These are phyloP conservation scores for Eulemur coronatus DNA, from an alignment of 2,797 vertebrate species.

Conservation along the genomic window DNA sequence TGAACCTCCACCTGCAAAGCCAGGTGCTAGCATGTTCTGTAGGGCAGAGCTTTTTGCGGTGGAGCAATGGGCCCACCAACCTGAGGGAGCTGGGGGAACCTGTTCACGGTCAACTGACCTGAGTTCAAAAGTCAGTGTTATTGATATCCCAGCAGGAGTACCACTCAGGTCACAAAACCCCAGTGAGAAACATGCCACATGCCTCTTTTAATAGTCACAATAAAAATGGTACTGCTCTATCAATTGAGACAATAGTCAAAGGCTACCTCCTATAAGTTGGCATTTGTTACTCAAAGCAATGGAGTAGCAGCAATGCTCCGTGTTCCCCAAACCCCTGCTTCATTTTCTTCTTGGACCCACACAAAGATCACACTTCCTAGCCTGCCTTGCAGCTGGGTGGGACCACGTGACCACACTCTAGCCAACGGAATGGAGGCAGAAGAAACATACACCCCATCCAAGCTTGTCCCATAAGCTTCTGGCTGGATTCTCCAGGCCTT, in stretches of 20 bases:
- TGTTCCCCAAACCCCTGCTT: neutral
- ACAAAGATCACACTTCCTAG: neutral
- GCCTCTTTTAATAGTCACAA: neutral
- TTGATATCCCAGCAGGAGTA: neutral
- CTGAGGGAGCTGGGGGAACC: neutral
- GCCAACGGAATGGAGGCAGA: neutral
- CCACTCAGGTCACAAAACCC: neutral
- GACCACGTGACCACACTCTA: neutral
- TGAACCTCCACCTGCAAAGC: neutral
- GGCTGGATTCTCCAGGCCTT: neutral
- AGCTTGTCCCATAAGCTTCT: neutral
- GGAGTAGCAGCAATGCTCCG: neutral
- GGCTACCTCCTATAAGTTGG: neutral
- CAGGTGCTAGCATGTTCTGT: neutral
- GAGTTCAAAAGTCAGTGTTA: neutral
- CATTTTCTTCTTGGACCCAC: neutral
- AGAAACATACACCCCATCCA: neutral
- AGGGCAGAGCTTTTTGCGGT: neutral
- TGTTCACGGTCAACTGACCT: neutral
- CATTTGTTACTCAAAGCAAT: neutral
- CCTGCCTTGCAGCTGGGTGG: neutral
- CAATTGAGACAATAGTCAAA: neutral
- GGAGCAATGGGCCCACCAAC: neutral
- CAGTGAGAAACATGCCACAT: neutral
- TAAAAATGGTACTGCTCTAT: neutral